A percentile compares a stretch with the other conserved stretches of the same genome.
Evolutionary conservation across 2,888 invertebrate genomes (phyloP).

Genomic region (Sesia apiformis): DNA sequence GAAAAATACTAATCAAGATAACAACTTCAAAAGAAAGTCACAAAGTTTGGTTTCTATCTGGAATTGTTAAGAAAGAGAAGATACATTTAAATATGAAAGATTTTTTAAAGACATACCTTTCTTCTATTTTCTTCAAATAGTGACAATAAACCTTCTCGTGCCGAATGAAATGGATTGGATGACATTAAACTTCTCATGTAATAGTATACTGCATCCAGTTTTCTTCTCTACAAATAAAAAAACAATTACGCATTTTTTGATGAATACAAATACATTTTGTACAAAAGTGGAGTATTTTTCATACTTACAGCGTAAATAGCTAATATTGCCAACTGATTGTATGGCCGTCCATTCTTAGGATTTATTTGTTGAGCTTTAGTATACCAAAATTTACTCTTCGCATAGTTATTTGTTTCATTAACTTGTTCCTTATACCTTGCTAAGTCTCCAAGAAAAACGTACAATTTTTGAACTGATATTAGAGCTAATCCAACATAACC

Average conservation of each 20-base stretch:
- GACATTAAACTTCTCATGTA: constrained; percentile 96
- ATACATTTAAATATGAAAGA: too few relatives aligned
- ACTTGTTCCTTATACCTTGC: constrained; percentile 92
- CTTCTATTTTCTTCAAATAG: constrained; percentile 95
- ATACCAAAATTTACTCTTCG: constrained; percentile 85
- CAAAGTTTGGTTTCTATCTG: too few relatives aligned
- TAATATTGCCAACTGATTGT: constrained; percentile 94
- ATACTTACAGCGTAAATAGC: constrained; percentile 85
- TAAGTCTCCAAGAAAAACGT: constrained; percentile 93
- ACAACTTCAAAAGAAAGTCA: too few relatives aligned
- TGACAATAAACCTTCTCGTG: constrained; percentile 89
- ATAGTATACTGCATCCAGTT: constrained; percentile 96
- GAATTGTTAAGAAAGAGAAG: too few relatives aligned
- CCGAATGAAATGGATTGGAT: constrained; percentile 93
- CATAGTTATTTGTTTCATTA: constrained; percentile 86
- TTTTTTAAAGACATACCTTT: constrained; percentile 73
- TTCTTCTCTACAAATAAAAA: constrained; percentile 81
- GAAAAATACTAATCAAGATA: too few relatives aligned
- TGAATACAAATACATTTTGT: too few relatives aligned
- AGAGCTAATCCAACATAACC: constrained; percentile 83
- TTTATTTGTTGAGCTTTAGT: constrained; percentile 94
- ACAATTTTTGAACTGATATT: constrained; percentile 89
- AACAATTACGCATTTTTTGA: too few relatives aligned
- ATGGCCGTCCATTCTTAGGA: constrained; percentile 95
- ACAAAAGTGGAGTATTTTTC: neutral